Percentiles rank a stretch among this genome's conserved stretches.
These are phyloP conservation scores for Anoplius nigerrimus DNA, from an alignment of 2,888 invertebrate species.

Conservation along the genomic window DNA sequence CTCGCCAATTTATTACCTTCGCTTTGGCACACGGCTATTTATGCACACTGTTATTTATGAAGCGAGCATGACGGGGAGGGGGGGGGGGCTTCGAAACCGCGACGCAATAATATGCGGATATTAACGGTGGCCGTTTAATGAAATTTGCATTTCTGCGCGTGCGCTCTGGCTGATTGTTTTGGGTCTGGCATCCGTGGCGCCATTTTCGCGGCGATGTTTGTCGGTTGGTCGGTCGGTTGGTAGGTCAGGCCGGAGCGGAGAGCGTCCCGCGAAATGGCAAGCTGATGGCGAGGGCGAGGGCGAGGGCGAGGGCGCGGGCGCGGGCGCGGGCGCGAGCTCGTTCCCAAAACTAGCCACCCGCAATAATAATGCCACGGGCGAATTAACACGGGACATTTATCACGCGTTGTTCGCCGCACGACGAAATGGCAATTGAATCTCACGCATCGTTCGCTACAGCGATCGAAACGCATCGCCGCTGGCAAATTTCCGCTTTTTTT, in stretches of 20 bases:
- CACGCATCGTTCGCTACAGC: neutral
- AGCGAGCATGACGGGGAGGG: too few relatives aligned
- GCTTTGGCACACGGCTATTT: slow-evolving; percentile 37
- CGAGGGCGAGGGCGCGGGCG: slow-evolving; percentile 39
- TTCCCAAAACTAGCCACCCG: slow-evolving; percentile 8
- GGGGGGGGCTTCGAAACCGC: slow-evolving; percentile 9
- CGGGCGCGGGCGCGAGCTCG: slow-evolving; percentile 39
- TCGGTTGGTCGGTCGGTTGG: too few relatives aligned
- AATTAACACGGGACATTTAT: slow-evolving; percentile 42
- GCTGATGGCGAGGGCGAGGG: too few relatives aligned
- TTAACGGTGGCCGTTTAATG: slow-evolving; percentile 44
- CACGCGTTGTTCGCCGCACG: slow-evolving; percentile 18
- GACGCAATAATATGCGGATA: slow-evolving; percentile 44
- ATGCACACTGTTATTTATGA: slow-evolving; percentile 47
- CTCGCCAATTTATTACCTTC: slow-evolving; percentile 22
- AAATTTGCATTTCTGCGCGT: slow-evolving; percentile 50
- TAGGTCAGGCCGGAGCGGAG: too few relatives aligned
- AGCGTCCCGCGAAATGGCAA: too few relatives aligned
- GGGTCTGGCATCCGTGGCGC: too few relatives aligned
- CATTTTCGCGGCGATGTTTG: too few relatives aligned
- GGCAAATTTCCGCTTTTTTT: too few relatives aligned
- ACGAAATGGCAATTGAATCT: slow-evolving; percentile 22
- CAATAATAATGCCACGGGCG: slow-evolving; percentile 29
- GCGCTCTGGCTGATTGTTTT: slow-evolving; percentile 6
- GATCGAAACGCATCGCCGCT: too few relatives aligned